Evolutionary conservation across 2,888 invertebrate genomes (phyloP).

Genomic region (Luperina nickerlii): DNA sequence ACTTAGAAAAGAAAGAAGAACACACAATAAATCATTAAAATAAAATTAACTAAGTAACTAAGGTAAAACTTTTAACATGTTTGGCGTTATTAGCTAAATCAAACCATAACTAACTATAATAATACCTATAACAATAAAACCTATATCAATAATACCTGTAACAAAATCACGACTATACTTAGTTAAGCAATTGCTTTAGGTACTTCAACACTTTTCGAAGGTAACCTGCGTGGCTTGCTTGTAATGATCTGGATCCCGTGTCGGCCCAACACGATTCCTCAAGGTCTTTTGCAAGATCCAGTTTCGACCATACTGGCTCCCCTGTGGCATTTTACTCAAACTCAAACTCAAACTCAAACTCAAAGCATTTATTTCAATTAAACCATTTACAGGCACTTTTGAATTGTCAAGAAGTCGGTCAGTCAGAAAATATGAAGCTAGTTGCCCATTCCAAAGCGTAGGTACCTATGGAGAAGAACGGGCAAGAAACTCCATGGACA

Average conservation of each 20-base stretch:
- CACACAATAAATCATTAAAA: background rate
- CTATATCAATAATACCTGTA: background rate
- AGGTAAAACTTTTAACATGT: background rate
- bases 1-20: slow-evolving; percentile 14
- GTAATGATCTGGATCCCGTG: slow-evolving; percentile 77
- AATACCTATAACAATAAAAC: background rate
- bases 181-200: background rate
- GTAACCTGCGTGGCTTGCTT: slow-evolving; percentile 67
- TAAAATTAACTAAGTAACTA: slow-evolving; percentile 11
- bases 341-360: too few relatives aligned
- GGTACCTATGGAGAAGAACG: too few relatives aligned
- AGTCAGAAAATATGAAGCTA: too few relatives aligned
- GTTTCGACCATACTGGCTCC: slow-evolving; percentile 68
- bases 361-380: too few relatives aligned
- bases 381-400: too few relatives aligned
- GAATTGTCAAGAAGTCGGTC: too few relatives aligned
- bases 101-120: background rate
- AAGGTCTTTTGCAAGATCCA: slow-evolving; percentile 73
- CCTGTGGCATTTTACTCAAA: slow-evolving; percentile 66
- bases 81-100: background rate
- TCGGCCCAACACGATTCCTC: slow-evolving; percentile 73
- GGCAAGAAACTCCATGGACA: too few relatives aligned
- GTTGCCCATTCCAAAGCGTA: too few relatives aligned
- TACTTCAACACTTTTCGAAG: slow-evolving; percentile 60
- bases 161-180: background rate